These are phyloP conservation scores for Chrysotoxum bicinctum DNA, from an alignment of 2,888 invertebrate species.

Conservation along the genomic window DNA sequence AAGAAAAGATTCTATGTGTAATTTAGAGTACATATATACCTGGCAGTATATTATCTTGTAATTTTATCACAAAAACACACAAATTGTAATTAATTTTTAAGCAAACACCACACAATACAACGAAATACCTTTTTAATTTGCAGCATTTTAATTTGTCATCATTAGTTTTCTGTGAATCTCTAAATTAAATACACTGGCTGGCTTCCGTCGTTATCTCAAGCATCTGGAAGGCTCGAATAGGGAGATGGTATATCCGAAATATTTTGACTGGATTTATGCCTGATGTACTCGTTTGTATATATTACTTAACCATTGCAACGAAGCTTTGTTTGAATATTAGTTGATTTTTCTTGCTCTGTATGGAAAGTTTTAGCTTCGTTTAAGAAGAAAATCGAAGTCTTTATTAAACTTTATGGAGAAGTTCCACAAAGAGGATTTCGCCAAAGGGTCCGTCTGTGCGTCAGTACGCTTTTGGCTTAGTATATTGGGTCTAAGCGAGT, in stretches of 20 bases:
- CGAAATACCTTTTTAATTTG: background rate
- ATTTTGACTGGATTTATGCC: no score
- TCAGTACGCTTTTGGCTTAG: no score
- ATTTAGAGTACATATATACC: background rate
- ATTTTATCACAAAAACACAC: background rate
- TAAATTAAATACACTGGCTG: background rate
- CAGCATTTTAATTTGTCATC: conserved; percentile 2
- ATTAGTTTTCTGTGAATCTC: background rate
- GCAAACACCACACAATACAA: background rate
- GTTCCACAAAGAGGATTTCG: no score
- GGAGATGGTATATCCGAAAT: background rate
- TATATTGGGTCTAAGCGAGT: no score
- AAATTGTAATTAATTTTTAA: conserved; percentile 11
- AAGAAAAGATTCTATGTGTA: background rate
- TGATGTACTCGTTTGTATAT: no score
- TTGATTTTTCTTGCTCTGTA: no score
- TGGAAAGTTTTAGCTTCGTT: no score
- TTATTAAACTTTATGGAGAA: no score
- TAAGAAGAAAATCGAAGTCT: no score
- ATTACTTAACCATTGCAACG: no score
- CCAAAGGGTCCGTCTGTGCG: no score
- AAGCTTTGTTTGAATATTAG: no score
- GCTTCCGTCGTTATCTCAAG: background rate
- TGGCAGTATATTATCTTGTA: conserved; percentile 3
- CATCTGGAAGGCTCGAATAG: background rate